Evolutionary conservation across 2,797 vertebrate species (phyloP).

Genomic region (Pseudochirops cupreus): DNA sequence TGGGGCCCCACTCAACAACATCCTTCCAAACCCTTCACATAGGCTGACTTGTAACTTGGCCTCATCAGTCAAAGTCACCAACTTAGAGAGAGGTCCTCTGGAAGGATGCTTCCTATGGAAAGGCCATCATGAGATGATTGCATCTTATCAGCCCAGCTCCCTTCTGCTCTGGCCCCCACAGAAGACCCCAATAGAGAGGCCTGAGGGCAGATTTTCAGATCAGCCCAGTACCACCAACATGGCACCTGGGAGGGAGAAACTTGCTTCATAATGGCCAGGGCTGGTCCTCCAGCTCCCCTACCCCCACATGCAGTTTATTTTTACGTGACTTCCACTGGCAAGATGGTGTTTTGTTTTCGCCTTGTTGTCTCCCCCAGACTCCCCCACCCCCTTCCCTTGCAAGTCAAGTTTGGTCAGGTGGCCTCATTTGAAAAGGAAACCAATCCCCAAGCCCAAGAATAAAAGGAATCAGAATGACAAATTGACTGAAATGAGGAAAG

Average conservation of each 20-base stretch:
- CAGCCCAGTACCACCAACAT: neutral
- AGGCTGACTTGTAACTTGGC: neutral
- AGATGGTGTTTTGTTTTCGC: constrained; percentile 25
- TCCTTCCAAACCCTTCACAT: neutral
- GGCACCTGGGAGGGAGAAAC: neutral
- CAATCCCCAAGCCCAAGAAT: constrained; percentile 63
- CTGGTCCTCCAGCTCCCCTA: neutral
- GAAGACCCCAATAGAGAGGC: no score
- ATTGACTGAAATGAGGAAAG: constrained; percentile 80
- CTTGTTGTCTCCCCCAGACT: constrained; percentile 31
- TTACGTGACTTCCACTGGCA: constrained; percentile 8
- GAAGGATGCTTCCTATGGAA: no score
- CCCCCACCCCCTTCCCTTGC: constrained; percentile 5
- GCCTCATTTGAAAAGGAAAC: constrained; percentile 69
- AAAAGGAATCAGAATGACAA: constrained; percentile 79
- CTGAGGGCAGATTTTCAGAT: no score
- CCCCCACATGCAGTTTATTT: neutral
- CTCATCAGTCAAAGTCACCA: neutral
- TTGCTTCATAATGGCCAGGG: neutral
- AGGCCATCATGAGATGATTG: neutral
- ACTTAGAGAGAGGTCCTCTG: no score
- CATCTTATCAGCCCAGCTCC: no score
- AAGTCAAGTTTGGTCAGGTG: constrained; percentile 50
- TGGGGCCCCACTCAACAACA: neutral
- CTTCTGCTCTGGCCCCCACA: neutral